Evolutionary conservation across 2,113 vertebrate genomes (phyloP), one percentile per base, ranked within the genome.

Genomic region (Malurus elegans): DNA sequence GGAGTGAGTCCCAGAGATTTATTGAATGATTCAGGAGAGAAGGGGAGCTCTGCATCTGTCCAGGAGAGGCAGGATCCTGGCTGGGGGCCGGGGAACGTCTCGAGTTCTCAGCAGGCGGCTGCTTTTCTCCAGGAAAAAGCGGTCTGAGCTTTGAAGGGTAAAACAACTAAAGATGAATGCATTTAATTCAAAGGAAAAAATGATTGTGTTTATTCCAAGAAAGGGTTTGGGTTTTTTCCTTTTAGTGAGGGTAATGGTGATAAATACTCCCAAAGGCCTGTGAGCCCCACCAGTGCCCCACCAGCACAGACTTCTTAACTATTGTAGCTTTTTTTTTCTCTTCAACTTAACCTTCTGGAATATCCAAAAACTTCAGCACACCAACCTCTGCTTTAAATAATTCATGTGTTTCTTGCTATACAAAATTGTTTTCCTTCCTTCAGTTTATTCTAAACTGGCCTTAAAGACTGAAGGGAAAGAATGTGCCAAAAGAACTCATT

Each of bases 151-250:
- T 78, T 78, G 76, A 89, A 53, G 19, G 29, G 31, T 84, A 60
- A 92, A 93, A 36, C 32, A 45, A 18, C 45, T 62, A 3, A 79
- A 82, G 73, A 87, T 2, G 2, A 82, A 85, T 85, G 36, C 6
- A 7, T 92, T 88, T 89, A 79, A 87, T 92, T 92, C 50, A 70
- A 70, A 76, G 34, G 71, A 8, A 36, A 64, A 86, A 65, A 67
- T 4, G 47, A 51, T 10, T 15, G 15, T 72, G 45, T 91, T 87
- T 74, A 60, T 75, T 86, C 31, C 31, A 21, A 62, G 17, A 26
- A 84, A 84, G 4, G 3, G 9, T 67, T 79, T 17, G 32, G 11
- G 1, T 24, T 78, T 75, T 53, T 62, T 47, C 24, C 34, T 81
- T 79, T 90, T 28, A 74, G 56, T 10, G 54, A 65, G 60, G 76